Percentiles rank a stretch among this genome's conserved stretches.
Conservation (phyloP, 2,797 vertebrate genomes). For the Cygnus olor region DNA sequence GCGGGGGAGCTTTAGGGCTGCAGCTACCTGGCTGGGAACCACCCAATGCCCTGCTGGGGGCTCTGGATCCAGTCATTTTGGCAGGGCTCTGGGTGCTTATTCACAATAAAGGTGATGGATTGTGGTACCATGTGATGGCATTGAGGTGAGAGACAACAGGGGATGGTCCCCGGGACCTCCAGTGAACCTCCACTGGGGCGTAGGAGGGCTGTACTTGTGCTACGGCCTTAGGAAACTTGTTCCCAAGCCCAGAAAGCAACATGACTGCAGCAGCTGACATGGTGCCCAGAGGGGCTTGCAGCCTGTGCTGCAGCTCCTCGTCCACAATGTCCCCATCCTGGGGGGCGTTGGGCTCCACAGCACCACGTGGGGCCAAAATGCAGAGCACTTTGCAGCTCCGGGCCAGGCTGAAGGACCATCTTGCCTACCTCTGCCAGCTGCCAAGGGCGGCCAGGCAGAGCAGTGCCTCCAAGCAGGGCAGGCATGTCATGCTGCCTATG, state of each 20-base stretch:
- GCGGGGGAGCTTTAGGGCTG: neutral
- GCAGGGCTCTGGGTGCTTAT: rapidly evolving
- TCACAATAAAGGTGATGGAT: neutral
- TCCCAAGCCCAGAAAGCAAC: neutral
- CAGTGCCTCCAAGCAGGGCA: neutral
- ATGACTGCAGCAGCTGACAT: neutral
- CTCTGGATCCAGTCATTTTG: neutral
- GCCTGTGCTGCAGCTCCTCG: rapidly evolving
- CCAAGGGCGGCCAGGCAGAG: neutral
- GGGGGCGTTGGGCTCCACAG: neutral
- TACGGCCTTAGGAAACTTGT: neutral
- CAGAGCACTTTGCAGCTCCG: neutral
- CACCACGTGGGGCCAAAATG: neutral
- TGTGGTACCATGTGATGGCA: neutral
- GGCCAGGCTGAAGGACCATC: neutral
- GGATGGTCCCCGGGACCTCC: neutral
- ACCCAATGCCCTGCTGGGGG: rapidly evolving
- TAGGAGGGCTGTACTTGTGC: neutral
- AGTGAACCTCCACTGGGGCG: rapidly evolving
- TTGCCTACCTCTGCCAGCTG: neutral
- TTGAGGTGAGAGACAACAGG: neutral
- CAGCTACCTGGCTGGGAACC: neutral
- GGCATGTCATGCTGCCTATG: neutral
- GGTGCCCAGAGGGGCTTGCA: neutral
- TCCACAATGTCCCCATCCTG: neutral